A percentile compares a stretch with the other conserved stretches of the same genome.
Evolutionary conservation across 2,797 vertebrate species (phyloP).

Genomic region (Hipposideros larvatus): DNA sequence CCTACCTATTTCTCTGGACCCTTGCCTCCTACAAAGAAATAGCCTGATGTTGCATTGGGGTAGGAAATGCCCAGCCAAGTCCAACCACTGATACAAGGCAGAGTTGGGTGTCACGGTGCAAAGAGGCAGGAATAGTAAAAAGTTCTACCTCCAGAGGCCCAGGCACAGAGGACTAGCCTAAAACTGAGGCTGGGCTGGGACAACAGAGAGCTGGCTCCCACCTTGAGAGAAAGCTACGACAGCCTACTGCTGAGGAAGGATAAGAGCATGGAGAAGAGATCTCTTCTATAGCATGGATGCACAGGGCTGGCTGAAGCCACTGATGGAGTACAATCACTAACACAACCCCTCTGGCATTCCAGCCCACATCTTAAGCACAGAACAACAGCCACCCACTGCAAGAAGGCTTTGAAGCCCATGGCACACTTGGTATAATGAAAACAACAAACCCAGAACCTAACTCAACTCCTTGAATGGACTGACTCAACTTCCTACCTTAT

Average conservation of each 20-base stretch:
- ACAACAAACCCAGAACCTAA: background rate
- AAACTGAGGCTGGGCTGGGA: background rate
- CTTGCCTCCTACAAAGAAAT: background rate
- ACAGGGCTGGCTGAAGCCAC: background rate
- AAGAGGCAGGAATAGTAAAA: background rate
- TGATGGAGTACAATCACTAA: too few relatives aligned
- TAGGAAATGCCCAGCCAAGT: background rate
- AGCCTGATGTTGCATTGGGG: background rate
- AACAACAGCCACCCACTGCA: background rate
- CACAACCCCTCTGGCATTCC: too few relatives aligned
- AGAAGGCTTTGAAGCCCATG: background rate
- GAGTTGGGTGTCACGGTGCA: background rate
- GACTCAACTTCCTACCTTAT: background rate
- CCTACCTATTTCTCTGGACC: background rate
- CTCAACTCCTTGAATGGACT: background rate
- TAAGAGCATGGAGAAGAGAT: background rate
- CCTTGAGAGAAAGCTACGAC: background rate
- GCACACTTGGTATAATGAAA: background rate
- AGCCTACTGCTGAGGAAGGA: background rate
- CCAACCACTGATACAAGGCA: background rate
- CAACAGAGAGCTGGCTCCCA: background rate
- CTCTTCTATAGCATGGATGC: background rate
- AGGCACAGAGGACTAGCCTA: too few relatives aligned
- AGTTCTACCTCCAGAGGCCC: background rate
- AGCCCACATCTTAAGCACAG: background rate